Percentiles rank a stretch among this genome's conserved stretches.
Conservation (phyloP, 1,140 invertebrate species). For the Eufriesea mexicana region DNA sequence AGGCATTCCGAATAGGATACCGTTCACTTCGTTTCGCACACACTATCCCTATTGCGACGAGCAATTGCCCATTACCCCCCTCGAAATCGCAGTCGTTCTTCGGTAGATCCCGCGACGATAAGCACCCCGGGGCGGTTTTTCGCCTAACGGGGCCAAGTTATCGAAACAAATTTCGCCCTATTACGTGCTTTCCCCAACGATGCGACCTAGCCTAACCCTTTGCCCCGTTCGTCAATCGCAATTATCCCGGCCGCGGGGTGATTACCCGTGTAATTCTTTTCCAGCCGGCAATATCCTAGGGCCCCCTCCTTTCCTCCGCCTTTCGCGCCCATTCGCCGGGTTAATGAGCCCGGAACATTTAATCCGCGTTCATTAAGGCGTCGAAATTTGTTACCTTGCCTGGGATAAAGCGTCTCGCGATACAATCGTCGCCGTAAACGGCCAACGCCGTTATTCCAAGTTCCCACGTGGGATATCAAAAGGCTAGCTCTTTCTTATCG, state of each 20-base stretch:
- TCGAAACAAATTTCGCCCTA: constrained; percentile 31
- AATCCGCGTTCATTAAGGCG: constrained; percentile 45
- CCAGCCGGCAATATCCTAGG: constrained; percentile 23
- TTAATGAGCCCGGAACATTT: constrained; percentile 48
- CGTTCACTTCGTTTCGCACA: no score
- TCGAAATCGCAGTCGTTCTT: neutral
- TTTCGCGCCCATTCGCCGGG: constrained; percentile 1
- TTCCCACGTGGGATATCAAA: neutral
- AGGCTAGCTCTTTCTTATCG: neutral
- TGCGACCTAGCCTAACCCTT: constrained; percentile 35
- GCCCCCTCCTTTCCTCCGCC: constrained; percentile 6
- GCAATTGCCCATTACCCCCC: neutral
- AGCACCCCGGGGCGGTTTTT: neutral
- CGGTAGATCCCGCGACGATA: neutral
- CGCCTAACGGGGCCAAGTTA: neutral
- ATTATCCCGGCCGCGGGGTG: constrained; percentile 33
- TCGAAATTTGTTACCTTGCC: constrained; percentile 39
- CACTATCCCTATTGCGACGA: no score
- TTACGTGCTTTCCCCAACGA: neutral
- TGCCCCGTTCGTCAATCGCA: constrained; percentile 47
- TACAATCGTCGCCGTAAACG: constrained; percentile 2
- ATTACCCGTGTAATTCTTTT: constrained; percentile 54
- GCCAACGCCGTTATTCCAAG: neutral
- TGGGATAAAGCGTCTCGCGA: neutral
- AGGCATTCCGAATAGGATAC: no score